Conservation (phyloP, 2,113 vertebrate species). For the Pterocles burchelli region DNA sequence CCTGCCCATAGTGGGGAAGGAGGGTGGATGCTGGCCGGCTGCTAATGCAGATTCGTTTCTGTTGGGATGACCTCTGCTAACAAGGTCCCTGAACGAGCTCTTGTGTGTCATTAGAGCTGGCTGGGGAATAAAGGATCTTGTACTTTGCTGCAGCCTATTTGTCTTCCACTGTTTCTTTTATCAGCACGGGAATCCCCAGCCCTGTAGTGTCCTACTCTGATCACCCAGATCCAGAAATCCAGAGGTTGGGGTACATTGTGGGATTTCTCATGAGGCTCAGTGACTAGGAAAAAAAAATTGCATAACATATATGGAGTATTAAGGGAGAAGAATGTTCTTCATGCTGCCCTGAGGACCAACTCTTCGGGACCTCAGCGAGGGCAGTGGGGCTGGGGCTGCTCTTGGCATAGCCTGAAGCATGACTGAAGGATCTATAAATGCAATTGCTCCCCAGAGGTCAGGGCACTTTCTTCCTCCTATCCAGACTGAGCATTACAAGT, state of each 20-base stretch:
- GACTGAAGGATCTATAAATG: neutral
- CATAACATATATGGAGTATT: neutral
- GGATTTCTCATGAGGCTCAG: neutral
- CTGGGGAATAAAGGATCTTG: neutral
- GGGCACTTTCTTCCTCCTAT: neutral
- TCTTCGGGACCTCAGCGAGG: neutral
- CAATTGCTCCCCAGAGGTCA: neutral
- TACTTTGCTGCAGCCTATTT: neutral
- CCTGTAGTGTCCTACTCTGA: neutral
- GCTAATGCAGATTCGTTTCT: neutral
- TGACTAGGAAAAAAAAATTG: neutral
- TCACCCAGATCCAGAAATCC: neutral
- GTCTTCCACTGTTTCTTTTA: neutral
- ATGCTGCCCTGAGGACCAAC: neutral
- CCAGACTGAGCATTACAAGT: neutral
- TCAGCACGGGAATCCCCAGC: neutral
- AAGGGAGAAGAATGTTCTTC: neutral
- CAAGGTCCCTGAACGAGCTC: neutral
- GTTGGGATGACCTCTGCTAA: constrained; percentile 42
- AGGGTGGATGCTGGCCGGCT: neutral
- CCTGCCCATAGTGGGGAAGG: neutral
- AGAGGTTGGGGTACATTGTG: neutral
- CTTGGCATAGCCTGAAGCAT: neutral
- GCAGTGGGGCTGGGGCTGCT: neutral
- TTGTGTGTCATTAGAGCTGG: constrained; percentile 17